Evolutionary conservation across 2,797 vertebrate genomes (phyloP), one percentile per base, ranked within the genome.

Genomic region (Tapirus indicus): DNA sequence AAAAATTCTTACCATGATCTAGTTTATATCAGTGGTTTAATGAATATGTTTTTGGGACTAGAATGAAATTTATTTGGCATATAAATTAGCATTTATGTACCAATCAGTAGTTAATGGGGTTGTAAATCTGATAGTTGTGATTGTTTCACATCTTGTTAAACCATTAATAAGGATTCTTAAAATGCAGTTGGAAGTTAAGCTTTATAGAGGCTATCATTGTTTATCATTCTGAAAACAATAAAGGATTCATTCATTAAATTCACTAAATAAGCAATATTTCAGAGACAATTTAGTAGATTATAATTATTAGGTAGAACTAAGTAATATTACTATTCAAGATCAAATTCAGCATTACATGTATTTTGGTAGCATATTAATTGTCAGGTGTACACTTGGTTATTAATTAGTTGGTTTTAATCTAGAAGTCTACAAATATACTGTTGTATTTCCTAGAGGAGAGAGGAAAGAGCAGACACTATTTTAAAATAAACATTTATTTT

Each of bases 101-200:
- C 87, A 95, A 94, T 95, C 89, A 93, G 90, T 66, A 91, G 94
- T 93, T 98, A 97, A 98, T 94, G 82, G 38, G 69, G 64, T 93
- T 97, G 75, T 95, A 97, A 98, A 97, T 96, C 85, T 94, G 47
- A 93, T 94, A 75, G 64, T 90, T 64, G 44, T 96, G 88, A 97
- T 91, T 91, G 58, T 94, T 97, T 96, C 79, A 93, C 49, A 80
- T 97, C 89, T 95, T 97, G 86, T 97, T 97, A 97, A 96, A 62
- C 87, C 69, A 95, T 94, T 97, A 95, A 88, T 97, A 97, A 93
- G 52, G 52, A 92, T 94, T 84, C 68, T 92, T 96, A 86, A 97
- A 97, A 91, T 62, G n/a, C 10, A 89, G 52, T 56, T 91, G 85
- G 88, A 98, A 95, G 13, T 97, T 96, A 96, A 93, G 74, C 17